These are phyloP conservation scores for Drosophila biarmipes DNA, from an alignment of 1,140 invertebrate species.

Conservation along the genomic window DNA sequence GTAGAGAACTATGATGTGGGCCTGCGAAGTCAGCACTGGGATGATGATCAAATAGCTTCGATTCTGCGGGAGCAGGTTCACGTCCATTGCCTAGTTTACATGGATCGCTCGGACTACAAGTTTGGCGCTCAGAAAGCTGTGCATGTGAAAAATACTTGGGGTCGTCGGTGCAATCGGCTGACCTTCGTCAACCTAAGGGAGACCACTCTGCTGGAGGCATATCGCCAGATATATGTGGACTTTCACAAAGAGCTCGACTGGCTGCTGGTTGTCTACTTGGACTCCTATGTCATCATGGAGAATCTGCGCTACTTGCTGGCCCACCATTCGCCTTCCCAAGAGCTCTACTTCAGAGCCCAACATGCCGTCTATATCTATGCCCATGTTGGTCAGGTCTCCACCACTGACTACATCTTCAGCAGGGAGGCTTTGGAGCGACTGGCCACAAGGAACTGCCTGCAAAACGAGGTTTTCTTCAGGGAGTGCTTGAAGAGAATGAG, in stretches of 20 bases:
- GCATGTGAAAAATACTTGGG: conserved; percentile 97
- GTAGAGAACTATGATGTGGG: conserved; percentile 21
- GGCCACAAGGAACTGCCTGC: conserved; percentile 89
- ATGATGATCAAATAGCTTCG: conserved; percentile 86
- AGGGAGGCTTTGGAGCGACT: conserved; percentile 86
- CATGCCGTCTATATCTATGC: conserved; percentile 92
- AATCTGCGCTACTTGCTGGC: conserved; percentile 94
- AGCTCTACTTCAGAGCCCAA: conserved; percentile 94
- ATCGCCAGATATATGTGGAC: conserved; percentile 89
- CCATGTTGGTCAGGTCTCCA: conserved; percentile 95
- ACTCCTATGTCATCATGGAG: conserved; percentile 96
- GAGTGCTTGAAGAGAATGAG: conserved; percentile 85
- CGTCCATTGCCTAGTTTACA: conserved; percentile 88
- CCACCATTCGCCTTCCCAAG: conserved; percentile 87
- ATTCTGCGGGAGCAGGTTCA: conserved; percentile 91
- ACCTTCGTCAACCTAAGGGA: conserved; percentile 92
- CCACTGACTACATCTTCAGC: conserved; percentile 96
- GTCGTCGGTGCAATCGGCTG: conserved; percentile 93
- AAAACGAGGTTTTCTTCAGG: conserved; percentile 54
- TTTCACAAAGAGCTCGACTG: conserved; percentile 93
- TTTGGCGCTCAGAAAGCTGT: conserved; percentile 88
- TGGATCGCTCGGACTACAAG: conserved; percentile 85
- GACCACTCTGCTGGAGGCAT: conserved; percentile 88
- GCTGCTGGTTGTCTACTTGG: conserved; percentile 97
- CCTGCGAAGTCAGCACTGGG: conserved; percentile 25